phyloP scores from a whole-genome alignment of 2,888 invertebrate species.

The Byasa hedistus region DNA sequence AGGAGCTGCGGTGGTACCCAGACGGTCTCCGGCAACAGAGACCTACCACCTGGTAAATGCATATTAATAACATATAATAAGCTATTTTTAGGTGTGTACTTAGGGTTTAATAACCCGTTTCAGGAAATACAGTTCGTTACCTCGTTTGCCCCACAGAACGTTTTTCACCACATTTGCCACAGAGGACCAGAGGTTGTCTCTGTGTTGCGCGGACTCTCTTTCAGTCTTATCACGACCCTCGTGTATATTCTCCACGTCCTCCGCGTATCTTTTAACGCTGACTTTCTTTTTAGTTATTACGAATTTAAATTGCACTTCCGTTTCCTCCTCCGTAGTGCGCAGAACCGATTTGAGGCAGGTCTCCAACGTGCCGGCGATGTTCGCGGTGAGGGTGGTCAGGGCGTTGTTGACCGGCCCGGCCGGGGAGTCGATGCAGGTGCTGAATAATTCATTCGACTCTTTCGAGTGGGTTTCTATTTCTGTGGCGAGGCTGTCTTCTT shows the following conservation, averaged over 20 bases:
- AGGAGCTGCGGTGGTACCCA: no score
- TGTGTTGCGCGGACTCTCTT: slow-evolving; percentile 47
- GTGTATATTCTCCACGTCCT: slow-evolving; percentile 41
- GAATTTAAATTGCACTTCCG: slow-evolving; percentile 74
- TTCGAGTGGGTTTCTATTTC: slow-evolving; percentile 52
- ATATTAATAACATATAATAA: no score
- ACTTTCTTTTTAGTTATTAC: slow-evolving; percentile 69
- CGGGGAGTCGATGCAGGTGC: slow-evolving; percentile 59
- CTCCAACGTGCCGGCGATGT: slow-evolving; percentile 66
- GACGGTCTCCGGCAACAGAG: no score
- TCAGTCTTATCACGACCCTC: slow-evolving; percentile 48
- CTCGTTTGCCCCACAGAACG: slow-evolving; percentile 68
- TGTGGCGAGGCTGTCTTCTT: slow-evolving; percentile 65
- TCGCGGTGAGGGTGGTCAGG: slow-evolving; percentile 61
- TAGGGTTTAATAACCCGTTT: no score
- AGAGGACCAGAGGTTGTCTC: slow-evolving; percentile 71
- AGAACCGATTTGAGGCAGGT: slow-evolving; percentile 62
- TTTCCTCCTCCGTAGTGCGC: slow-evolving; percentile 63
- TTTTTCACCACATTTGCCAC: slow-evolving; percentile 68
- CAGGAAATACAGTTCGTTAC: slow-evolving; percentile 26
- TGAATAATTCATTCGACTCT: slow-evolving; percentile 67
- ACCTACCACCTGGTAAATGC: no score
- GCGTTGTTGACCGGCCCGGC: slow-evolving; percentile 48
- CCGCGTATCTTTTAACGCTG: slow-evolving; percentile 56
- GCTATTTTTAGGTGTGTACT: no score